Evolutionary conservation across 2,797 vertebrate species (phyloP).

Genomic region (Atherinosoma microstoma): DNA sequence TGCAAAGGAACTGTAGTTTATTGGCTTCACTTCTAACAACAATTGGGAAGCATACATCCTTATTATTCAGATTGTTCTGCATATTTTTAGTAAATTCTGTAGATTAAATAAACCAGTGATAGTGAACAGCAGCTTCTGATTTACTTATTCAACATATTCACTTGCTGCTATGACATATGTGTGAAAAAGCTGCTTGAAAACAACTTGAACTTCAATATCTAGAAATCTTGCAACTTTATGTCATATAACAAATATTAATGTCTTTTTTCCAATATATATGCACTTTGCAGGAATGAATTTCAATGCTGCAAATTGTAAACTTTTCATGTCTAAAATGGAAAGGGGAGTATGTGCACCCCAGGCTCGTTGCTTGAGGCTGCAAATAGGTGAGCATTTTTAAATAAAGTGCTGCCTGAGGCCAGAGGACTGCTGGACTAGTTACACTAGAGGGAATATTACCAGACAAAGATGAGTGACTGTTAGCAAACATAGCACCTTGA

Average conservation of each 20-base stretch:
- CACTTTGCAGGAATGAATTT: background rate
- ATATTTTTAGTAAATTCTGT: background rate
- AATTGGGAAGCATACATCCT: no score
- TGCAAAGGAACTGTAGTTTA: background rate
- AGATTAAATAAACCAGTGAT: background rate
- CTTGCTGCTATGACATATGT: background rate
- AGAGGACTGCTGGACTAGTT: constrained; percentile 4
- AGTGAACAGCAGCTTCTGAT: background rate
- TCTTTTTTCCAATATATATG: no score
- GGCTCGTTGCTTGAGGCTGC: constrained; percentile 33
- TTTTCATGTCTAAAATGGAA: constrained; percentile 1
- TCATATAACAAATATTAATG: no score
- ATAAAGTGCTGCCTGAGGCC: constrained; percentile 14
- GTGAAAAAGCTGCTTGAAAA: background rate
- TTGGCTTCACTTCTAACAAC: background rate
- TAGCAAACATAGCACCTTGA: background rate
- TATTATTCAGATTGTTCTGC: background rate
- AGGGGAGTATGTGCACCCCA: background rate
- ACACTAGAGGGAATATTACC: background rate
- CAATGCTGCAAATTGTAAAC: background rate
- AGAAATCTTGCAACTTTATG: background rate
- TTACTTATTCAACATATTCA: background rate
- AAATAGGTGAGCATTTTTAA: constrained; percentile 36
- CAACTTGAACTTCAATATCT: background rate
- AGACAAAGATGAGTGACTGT: constrained; percentile 6